Evolutionary conservation across 1,140 invertebrate genomes (phyloP), one percentile per base, ranked within the genome.

Genomic region (Drosophila malerkotliana): DNA sequence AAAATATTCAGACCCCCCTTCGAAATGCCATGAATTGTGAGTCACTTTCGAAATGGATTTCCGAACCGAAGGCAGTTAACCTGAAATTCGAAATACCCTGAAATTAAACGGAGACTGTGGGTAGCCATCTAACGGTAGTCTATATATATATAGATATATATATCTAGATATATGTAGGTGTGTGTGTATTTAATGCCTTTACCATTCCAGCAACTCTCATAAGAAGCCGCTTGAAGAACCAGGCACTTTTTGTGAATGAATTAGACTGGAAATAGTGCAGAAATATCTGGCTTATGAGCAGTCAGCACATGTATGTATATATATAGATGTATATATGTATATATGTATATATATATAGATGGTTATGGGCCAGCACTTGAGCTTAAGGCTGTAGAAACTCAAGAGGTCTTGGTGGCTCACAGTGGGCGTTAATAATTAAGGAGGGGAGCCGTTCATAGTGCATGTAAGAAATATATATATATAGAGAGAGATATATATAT

Each of bases 191-290:
- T 52, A 58, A 72, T 48, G 63, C 37, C 60, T 59, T 39, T 24
- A 21, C 53, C 45, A 55, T 28, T 24, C 24, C 32, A 32, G 28
- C 55, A 56, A 18, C 18, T 18, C 15, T 18, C 15, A 18, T 39
- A 54, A 15, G 58, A n/a, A n/a, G n/a, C n/a, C n/a, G n/a, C n/a
- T n/a, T n/a, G n/a, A 30, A 32, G n/a, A 47, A 48, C 15, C 21
- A 21, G 21, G 21, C 21, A 21, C 21, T 21, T 76, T 77, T 88
- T 77, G 64, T 85, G 88, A 90, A 90, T 88, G 89, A 90, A 90
- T 90, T 82, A 90, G 89, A 85, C 75, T 90, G 89, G 83, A 90
- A 85, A 81, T 81, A 85, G 83, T 67, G 51, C 71, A 83, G 52
- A 63, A 56, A 74, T 72, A 60, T 72, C 34, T 59, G 21, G 18